A percentile compares a stretch with the other conserved stretches of the same genome.
Evolutionary conservation across 1,140 invertebrate species (phyloP).

Genomic region (Bilobella aurantiaca): DNA sequence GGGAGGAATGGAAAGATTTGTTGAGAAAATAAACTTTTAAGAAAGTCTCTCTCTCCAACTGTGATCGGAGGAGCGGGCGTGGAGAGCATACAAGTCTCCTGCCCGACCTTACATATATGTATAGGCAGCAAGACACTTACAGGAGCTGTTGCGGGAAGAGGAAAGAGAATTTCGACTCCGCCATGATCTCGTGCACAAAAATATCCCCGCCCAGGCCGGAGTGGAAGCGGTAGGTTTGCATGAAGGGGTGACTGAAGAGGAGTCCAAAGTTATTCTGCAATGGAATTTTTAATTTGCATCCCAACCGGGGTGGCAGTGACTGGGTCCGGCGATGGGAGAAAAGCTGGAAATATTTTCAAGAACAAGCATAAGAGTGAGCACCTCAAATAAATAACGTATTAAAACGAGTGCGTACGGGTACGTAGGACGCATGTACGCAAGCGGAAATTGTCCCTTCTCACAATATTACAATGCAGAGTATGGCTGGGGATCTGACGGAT

Average conservation of each 20-base stretch:
- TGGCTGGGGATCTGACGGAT: too few relatives aligned
- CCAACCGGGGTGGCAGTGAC: constrained; percentile 67
- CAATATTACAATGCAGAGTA: too few relatives aligned
- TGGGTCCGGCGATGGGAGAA: constrained; percentile 68
- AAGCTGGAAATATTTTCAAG: constrained; percentile 41
- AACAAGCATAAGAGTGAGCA: constrained; percentile 5
- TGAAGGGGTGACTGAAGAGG: constrained; percentile 62
- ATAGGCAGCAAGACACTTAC: too few relatives aligned
- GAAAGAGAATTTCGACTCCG: constrained; percentile 76
- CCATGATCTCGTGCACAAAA: constrained; percentile 85
- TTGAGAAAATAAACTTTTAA: too few relatives aligned
- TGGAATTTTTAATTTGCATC: constrained; percentile 68
- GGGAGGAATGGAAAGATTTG: too few relatives aligned
- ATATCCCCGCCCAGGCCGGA: constrained; percentile 81
- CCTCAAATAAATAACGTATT: background rate
- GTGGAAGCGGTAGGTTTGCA: constrained; percentile 81
- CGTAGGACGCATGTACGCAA: too few relatives aligned
- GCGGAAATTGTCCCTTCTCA: too few relatives aligned
- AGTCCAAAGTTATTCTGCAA: constrained; percentile 59
- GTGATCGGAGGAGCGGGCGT: too few relatives aligned
- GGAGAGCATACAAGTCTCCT: too few relatives aligned
- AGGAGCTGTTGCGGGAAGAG: constrained; percentile 75
- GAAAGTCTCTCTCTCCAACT: too few relatives aligned
- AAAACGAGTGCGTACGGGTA: too few relatives aligned
- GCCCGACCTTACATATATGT: too few relatives aligned